Conservation (phyloP, 2,888 invertebrate genomes). For the Sycophila texana region DNA sequence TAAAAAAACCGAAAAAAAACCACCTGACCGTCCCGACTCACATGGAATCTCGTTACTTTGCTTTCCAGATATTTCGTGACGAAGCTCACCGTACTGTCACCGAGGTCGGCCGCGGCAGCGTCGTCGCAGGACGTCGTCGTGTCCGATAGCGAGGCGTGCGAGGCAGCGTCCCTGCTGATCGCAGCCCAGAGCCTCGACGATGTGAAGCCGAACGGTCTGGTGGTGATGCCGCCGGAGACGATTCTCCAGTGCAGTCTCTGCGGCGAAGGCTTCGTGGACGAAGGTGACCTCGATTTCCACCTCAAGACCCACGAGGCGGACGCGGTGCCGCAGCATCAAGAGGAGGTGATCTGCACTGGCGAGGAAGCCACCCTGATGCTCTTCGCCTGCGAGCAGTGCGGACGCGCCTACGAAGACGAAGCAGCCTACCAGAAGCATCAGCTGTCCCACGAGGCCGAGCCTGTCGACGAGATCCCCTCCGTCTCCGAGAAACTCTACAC, state of each 20-base stretch:
- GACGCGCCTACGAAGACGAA: constrained; percentile 59
- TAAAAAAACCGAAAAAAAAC: constrained; percentile 16
- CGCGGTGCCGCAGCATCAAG: constrained; percentile 14
- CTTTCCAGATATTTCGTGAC: constrained; percentile 74
- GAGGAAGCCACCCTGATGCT: constrained; percentile 53
- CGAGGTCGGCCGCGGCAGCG: constrained; percentile 38
- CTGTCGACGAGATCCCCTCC: constrained; percentile 59
- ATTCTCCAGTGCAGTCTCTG: constrained; percentile 66
- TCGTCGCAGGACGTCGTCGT: constrained; percentile 63
- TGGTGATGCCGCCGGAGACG: constrained; percentile 58
- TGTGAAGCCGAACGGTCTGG: constrained; percentile 55
- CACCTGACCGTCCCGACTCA: constrained; percentile 35
- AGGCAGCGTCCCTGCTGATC: constrained; percentile 61
- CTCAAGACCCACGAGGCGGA: constrained; percentile 60
- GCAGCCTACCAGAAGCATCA: constrained; percentile 60
- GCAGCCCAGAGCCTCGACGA: constrained; percentile 53
- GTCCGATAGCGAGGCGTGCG: constrained; percentile 57
- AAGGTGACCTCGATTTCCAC: constrained; percentile 59
- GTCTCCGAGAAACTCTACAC: constrained; percentile 61
- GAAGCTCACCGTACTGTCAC: constrained; percentile 67
- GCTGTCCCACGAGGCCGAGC: constrained; percentile 44
- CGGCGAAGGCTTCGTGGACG: constrained; percentile 64
- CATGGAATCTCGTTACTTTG: constrained; percentile 61
- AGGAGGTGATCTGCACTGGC: constrained; percentile 9
- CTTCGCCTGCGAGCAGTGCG: constrained; percentile 63